Conservation (phyloP, 1,140 invertebrate genomes). For the Potamilus streckersoni region DNA sequence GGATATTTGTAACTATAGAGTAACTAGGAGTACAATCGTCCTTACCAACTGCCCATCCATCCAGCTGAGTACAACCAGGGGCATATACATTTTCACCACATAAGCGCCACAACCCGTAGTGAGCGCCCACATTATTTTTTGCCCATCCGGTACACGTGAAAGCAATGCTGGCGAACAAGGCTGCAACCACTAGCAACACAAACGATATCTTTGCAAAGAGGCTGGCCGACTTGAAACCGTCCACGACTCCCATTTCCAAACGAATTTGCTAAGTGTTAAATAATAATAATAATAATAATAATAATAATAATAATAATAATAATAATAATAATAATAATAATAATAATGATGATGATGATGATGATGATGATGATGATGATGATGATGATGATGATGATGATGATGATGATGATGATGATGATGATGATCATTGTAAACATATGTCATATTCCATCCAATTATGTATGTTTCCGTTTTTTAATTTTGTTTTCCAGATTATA, state of each 20-base stretch:
- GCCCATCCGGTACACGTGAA: slow-evolving; percentile 21
- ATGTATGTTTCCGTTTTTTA: too few species aligned
- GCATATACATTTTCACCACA: slow-evolving; percentile 1
- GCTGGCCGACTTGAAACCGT: slow-evolving; percentile 18
- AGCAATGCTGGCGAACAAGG: slow-evolving; percentile 17
- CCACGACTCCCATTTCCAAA: slow-evolving; percentile 17
- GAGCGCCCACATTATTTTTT: slow-evolving; percentile 1
- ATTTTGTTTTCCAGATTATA: too few species aligned
- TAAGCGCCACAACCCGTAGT: slow-evolving; percentile 13
- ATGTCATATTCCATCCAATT: too few species aligned
- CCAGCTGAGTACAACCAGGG: slow-evolving; percentile 1
- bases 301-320: too few species aligned
- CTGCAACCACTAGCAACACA: slow-evolving; percentile 1
- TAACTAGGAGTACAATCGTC: background rate
- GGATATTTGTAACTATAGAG: background rate
- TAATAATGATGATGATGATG: too few species aligned
- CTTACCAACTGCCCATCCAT: slow-evolving; percentile 19
- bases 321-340: too few species aligned
- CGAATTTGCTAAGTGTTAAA: too few species aligned
- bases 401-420: too few species aligned
- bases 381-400: too few species aligned
- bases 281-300: too few species aligned
- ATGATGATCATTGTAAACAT: too few species aligned
- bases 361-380: too few species aligned
- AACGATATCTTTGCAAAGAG: slow-evolving; percentile 14